Conservation (phyloP, 2,797 vertebrate species). For the Sebastes oblongus region DNA sequence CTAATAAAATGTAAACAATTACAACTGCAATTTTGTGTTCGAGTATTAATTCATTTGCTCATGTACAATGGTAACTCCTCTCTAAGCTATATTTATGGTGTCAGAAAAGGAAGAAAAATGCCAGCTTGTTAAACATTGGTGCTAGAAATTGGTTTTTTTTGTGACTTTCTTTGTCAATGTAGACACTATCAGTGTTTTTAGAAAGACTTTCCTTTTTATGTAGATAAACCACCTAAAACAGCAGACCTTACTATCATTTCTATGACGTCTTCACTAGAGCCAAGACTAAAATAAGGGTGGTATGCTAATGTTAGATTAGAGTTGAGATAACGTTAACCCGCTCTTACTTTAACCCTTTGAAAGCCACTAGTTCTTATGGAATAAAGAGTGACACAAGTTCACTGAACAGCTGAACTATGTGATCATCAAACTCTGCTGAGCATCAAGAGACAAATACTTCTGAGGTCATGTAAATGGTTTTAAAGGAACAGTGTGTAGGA, state of each 20-base stretch:
- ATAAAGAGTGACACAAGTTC: background rate
- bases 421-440: background rate
- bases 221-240: background rate
- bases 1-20: constrained; percentile 36
- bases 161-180: background rate
- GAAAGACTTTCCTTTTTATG: background rate
- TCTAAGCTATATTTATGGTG: background rate
- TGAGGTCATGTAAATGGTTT: background rate
- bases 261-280: background rate
- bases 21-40: background rate
- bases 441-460: background rate
- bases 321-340: background rate
- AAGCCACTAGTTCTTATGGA: background rate
- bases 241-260: background rate
- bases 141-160: background rate
- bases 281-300: background rate
- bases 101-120: background rate
- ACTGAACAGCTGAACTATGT: background rate
- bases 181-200: background rate
- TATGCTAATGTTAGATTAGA: background rate
- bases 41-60: background rate
- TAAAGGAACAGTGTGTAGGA: background rate
- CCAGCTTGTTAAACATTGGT: background rate
- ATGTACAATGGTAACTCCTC: background rate
- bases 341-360: background rate